These are phyloP conservation scores for Drosophila leonis DNA, from an alignment of 2,888 invertebrate genomes.

Conservation along the genomic window DNA sequence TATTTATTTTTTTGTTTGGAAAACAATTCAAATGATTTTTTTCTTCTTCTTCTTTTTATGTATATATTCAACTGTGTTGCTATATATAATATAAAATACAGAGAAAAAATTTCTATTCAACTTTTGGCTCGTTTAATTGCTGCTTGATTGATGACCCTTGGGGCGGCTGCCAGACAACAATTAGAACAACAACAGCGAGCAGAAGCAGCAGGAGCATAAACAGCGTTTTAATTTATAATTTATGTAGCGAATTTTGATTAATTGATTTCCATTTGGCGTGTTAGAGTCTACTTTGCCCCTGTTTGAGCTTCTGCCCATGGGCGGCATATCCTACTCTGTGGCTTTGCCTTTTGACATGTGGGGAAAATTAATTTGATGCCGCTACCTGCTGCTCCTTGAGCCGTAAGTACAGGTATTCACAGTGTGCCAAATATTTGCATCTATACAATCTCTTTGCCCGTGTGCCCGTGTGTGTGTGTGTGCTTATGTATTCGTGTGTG, in stretches of 20 bases:
- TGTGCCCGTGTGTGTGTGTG: not conserved
- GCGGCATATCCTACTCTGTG: conserved; percentile 34
- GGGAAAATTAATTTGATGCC: conserved; percentile 57
- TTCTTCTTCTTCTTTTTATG: not conserved
- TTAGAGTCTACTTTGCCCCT: conserved; percentile 20
- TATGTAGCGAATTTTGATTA: conserved; percentile 75
- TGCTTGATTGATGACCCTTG: conserved; percentile 68
- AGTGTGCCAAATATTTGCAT: conserved; percentile 69
- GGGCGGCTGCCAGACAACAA: conserved; percentile 40
- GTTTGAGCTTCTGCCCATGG: not conserved
- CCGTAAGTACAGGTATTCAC: conserved; percentile 41
- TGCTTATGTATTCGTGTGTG: conserved; percentile 28
- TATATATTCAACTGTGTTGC: conserved; percentile 25
- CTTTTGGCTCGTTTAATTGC: conserved; percentile 55
- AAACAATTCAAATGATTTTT: conserved; percentile 49
- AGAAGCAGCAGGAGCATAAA: conserved; percentile 31
- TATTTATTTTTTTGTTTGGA: conserved; percentile 37
- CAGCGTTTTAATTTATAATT: conserved; percentile 77
- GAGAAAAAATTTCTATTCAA: conserved; percentile 10
- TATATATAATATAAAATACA: conserved; percentile 7
- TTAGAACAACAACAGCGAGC: conserved; percentile 2
- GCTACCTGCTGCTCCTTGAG: conserved; percentile 37
- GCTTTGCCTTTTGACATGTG: conserved; percentile 74
- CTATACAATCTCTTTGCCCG: conserved; percentile 13
- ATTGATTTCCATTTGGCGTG: conserved; percentile 72